Percentiles rank a stretch among this genome's conserved stretches.
Evolutionary conservation across 2,888 invertebrate genomes (phyloP).

Genomic region (Polia nebulosa): DNA sequence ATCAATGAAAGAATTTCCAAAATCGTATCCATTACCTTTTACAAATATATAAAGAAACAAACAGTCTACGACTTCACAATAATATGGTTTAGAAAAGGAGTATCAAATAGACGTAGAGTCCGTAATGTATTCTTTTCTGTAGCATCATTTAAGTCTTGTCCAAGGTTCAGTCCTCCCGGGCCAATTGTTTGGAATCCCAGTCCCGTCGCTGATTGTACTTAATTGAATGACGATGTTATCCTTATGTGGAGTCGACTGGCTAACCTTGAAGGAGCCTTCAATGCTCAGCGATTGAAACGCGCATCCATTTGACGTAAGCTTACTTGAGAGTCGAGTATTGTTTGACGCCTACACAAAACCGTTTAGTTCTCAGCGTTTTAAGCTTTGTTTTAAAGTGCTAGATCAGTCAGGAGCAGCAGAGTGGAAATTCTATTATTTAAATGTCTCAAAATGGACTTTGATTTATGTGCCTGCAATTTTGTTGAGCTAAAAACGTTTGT

Average conservation of each 20-base stretch:
- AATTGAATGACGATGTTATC: conserved; percentile 79
- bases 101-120: not conserved
- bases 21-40: no score
- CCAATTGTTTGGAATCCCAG: conserved; percentile 58
- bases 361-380: conserved; percentile 30
- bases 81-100: not conserved
- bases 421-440: not conserved
- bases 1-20: not conserved
- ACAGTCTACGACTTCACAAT: not conserved
- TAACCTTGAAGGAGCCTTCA: conserved; percentile 75
- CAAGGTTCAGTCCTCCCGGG: conserved; percentile 48
- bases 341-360: conserved; percentile 41
- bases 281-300: conserved; percentile 58
- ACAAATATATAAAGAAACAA: not conserved
- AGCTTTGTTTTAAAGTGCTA: conserved; percentile 11
- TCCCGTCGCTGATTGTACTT: conserved; percentile 70
- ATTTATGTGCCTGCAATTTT: not conserved
- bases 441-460: not conserved
- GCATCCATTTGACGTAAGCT: conserved; percentile 54
- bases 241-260: conserved; percentile 75
- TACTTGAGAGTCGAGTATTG: conserved; percentile 46
- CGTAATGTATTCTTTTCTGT: conserved; percentile 6
- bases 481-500: not conserved
- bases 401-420: conserved; percentile 13
- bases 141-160: conserved; percentile 13